phyloP scores from a whole-genome alignment of 2,888 invertebrate species.

The Drosophila villosipedis region DNA sequence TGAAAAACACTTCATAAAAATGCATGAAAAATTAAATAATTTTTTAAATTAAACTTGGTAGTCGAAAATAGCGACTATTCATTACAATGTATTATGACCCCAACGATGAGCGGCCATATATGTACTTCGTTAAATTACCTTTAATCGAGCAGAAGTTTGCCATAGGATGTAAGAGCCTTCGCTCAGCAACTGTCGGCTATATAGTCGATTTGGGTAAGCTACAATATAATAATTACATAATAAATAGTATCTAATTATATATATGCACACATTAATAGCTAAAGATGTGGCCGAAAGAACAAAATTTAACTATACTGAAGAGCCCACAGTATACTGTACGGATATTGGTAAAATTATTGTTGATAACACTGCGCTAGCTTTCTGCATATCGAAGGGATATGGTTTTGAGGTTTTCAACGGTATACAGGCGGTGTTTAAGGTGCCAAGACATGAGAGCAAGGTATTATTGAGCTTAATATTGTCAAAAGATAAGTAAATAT shows the following conservation, averaged over 20 bases:
- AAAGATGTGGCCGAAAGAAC: slow-evolving; percentile 20
- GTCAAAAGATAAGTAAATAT: background rate
- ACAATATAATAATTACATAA: background rate
- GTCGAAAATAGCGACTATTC: background rate
- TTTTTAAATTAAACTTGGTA: background rate
- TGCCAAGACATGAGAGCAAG: background rate
- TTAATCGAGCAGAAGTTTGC: slow-evolving; percentile 22
- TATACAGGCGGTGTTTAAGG: background rate
- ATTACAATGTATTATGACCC: slow-evolving; percentile 18
- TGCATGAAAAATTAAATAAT: too few relatives aligned
- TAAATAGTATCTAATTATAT: background rate
- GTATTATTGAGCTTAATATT: background rate
- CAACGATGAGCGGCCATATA: slow-evolving; percentile 12
- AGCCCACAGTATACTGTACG: slow-evolving; percentile 24
- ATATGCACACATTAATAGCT: slow-evolving; percentile 6
- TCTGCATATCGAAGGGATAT: slow-evolving; percentile 35
- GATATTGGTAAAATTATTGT: slow-evolving; percentile 26
- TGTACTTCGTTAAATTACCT: slow-evolving; percentile 33
- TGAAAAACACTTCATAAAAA: background rate
- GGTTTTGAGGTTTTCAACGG: slow-evolving; percentile 30
- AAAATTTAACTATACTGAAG: slow-evolving; percentile 7
- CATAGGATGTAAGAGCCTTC: slow-evolving; percentile 19
- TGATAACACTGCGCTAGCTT: slow-evolving; percentile 25
- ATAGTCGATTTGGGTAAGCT: slow-evolving; percentile 32
- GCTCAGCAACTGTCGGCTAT: slow-evolving; percentile 21